phyloP scores from a whole-genome alignment of 1,140 invertebrate species.

The Frieseomelitta varia region DNA sequence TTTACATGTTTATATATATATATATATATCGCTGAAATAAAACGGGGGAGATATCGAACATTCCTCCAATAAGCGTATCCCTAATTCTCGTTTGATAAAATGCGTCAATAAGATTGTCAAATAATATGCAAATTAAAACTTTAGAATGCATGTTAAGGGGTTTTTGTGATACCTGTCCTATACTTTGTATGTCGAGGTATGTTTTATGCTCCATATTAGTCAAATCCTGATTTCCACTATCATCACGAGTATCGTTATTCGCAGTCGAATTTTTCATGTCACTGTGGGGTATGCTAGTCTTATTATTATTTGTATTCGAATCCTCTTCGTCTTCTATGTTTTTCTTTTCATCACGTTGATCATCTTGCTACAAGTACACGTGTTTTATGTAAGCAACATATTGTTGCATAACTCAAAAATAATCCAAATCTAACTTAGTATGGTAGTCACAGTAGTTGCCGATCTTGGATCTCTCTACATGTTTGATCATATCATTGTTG shows the following conservation, averaged over 20 bases:
- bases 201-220: slow-evolving; percentile 50
- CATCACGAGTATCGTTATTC: slow-evolving; percentile 16
- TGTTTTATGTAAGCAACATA: slow-evolving; percentile 52
- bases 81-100: background rate
- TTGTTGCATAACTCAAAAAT: slow-evolving; percentile 18
- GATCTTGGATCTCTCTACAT: background rate
- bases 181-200: slow-evolving; percentile 60
- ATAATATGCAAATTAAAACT: slow-evolving; percentile 40
- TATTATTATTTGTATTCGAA: slow-evolving; percentile 28
- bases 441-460: slow-evolving; percentile 31
- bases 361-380: slow-evolving; percentile 65
- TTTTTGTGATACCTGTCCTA: slow-evolving; percentile 65
- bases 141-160: slow-evolving; percentile 63
- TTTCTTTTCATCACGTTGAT: slow-evolving; percentile 44
- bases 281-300: slow-evolving; percentile 42
- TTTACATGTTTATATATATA: background rate
- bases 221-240: slow-evolving; percentile 47
- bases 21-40: background rate
- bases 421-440: slow-evolving; percentile 32
- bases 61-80: slow-evolving; percentile 8
- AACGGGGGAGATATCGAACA: background rate
- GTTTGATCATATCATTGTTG: background rate
- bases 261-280: slow-evolving; percentile 38
- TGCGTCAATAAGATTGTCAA: slow-evolving; percentile 32
- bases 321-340: slow-evolving; percentile 48